Percentiles rank a stretch among this genome's conserved stretches.
Evolutionary conservation across 2,888 invertebrate genomes (phyloP).

Genomic region (Trissolcus brochymenae): DNA sequence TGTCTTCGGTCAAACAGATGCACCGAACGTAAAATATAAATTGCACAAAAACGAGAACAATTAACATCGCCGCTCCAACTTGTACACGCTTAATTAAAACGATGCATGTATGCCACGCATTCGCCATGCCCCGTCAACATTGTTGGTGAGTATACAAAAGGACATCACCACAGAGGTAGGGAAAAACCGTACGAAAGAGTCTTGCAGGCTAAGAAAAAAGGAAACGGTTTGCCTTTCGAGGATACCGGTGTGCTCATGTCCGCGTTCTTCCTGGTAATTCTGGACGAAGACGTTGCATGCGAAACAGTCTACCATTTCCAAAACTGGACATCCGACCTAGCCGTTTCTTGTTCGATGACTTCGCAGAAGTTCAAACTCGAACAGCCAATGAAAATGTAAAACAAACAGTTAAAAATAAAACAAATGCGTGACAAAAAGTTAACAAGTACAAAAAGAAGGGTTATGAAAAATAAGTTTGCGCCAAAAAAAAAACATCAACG

Average conservation of each 20-base stretch:
- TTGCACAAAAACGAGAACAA: conserved; percentile 28
- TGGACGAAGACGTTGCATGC: conserved; percentile 64
- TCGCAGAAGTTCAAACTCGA: conserved; percentile 57
- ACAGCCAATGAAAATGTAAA: conserved; percentile 9
- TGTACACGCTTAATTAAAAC: conserved; percentile 29
- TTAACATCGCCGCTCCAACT: conserved; percentile 24
- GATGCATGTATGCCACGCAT: conserved; percentile 16
- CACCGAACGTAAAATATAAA: conserved; percentile 15
- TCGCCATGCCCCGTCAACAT: conserved; percentile 18
- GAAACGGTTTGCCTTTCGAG: conserved; percentile 57
- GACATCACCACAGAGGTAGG: conserved; percentile 10
- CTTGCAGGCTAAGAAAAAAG: conserved; percentile 33
- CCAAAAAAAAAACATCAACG: too few relatives aligned
- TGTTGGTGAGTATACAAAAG: conserved; percentile 26
- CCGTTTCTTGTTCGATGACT: conserved; percentile 62
- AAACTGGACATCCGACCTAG: conserved; percentile 66
- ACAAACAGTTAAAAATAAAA: conserved; percentile 58
- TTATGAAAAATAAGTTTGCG: too few relatives aligned
- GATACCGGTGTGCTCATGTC: conserved; percentile 63
- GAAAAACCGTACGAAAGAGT: conserved; percentile 33
- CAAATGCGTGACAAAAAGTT: conserved; percentile 51
- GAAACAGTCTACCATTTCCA: conserved; percentile 69
- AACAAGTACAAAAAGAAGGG: too few relatives aligned
- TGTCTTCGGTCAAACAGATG: conserved; percentile 6
- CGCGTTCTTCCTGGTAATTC: conserved; percentile 66